Percentiles rank a stretch among this genome's conserved stretches.
phyloP scores from a whole-genome alignment of 2,113 vertebrate species.

The Pholis gunnellus region DNA sequence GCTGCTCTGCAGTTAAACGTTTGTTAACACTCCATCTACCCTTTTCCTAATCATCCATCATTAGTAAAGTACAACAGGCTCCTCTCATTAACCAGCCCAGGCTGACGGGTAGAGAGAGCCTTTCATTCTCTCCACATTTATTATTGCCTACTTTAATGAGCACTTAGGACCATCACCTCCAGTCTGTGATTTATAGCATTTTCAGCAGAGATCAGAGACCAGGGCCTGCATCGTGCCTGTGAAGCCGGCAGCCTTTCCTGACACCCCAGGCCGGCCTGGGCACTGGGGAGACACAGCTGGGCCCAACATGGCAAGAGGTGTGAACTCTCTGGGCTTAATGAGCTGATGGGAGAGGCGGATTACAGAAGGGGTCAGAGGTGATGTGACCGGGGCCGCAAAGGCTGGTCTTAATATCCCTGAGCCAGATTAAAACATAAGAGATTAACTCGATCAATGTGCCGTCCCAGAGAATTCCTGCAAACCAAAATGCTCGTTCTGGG shows the following conservation, averaged over 20 bases:
- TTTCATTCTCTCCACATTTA: slow-evolving; percentile 77
- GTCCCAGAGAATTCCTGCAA: slow-evolving; percentile 42
- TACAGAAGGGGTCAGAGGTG: slow-evolving; percentile 75
- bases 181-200: slow-evolving; percentile 77
- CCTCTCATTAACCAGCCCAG: slow-evolving; percentile 70
- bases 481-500: slow-evolving; percentile 15
- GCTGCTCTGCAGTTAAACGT: slow-evolving; percentile 65
- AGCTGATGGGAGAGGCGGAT: slow-evolving; percentile 78
- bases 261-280: slow-evolving; percentile 62
- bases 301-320: slow-evolving; percentile 83
- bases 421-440: slow-evolving; percentile 73
- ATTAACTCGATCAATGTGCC: slow-evolving; percentile 60
- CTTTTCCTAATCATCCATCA: slow-evolving; percentile 63
- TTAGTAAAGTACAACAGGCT: slow-evolving; percentile 65
- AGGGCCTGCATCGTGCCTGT: slow-evolving; percentile 49
- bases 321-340: slow-evolving; percentile 79
- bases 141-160: slow-evolving; percentile 81
- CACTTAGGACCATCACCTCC: slow-evolving; percentile 77
- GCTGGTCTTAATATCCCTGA: slow-evolving; percentile 73
- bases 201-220: slow-evolving; percentile 80
- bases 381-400: slow-evolving; percentile 66
- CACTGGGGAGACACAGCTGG: slow-evolving; percentile 77
- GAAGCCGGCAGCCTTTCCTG: slow-evolving; percentile 75
- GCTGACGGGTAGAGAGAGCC: slow-evolving; percentile 69
- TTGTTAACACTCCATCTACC: slow-evolving; percentile 75